A percentile compares a stretch with the other conserved stretches of the same genome.
Conservation (phyloP, 2,888 invertebrate genomes). For the Andricus quercusramuli region DNA sequence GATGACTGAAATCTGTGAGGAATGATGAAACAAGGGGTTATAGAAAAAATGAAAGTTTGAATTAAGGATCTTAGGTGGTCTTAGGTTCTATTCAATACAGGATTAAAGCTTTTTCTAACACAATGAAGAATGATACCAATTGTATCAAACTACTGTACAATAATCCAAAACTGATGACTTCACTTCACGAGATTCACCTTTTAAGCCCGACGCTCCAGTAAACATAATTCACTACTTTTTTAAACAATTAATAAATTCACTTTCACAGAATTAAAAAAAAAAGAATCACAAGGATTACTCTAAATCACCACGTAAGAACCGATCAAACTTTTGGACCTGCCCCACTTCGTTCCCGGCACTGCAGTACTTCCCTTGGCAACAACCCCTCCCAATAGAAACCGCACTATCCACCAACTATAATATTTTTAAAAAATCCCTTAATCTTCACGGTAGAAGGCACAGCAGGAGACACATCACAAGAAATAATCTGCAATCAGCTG, state of each 20-base stretch:
- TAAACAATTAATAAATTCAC: background rate
- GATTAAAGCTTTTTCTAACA: no score
- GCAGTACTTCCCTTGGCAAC: slow-evolving; percentile 53
- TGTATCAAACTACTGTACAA: background rate
- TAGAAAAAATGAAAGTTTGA: background rate
- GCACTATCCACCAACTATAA: background rate
- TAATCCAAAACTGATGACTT: background rate
- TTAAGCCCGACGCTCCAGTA: background rate
- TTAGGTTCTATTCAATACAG: no score
- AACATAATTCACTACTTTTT: background rate
- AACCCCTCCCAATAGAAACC: slow-evolving; percentile 49
- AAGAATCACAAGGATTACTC: background rate
- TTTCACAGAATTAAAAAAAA: background rate
- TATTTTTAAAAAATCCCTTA: background rate
- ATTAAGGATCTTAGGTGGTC: no score
- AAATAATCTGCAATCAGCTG: slow-evolving; percentile 32
- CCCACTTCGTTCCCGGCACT: slow-evolving; percentile 56
- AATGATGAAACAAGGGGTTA: background rate
- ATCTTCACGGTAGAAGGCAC: background rate
- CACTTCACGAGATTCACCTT: slow-evolving; percentile 17
- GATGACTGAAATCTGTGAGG: background rate
- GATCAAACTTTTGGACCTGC: slow-evolving; percentile 42
- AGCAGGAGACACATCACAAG: background rate
- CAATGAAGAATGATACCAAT: background rate
- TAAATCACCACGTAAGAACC: slow-evolving; percentile 1